Evolutionary conservation across 2,888 invertebrate species (phyloP).

Genomic region (Pimpla rufipes): DNA sequence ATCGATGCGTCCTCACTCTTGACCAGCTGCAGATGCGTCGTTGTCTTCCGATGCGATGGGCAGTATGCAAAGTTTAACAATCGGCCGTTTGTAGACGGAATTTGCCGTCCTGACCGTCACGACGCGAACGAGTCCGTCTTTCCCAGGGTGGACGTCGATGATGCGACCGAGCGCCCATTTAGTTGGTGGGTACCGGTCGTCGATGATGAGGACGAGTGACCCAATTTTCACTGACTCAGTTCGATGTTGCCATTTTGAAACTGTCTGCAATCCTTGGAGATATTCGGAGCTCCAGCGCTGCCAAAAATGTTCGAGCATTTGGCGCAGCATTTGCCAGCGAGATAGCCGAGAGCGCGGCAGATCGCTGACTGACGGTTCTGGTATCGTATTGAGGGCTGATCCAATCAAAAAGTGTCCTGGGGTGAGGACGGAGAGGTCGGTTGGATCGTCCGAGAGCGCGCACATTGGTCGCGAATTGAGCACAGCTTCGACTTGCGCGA

Average conservation of each 20-base stretch:
- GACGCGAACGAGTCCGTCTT: constrained; percentile 68
- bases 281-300: constrained; percentile 74
- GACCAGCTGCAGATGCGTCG: background rate
- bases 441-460: constrained; percentile 69
- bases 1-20: background rate
- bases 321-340: constrained; percentile 75
- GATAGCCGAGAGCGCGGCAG: constrained; percentile 64
- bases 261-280: constrained; percentile 18
- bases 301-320: constrained; percentile 74
- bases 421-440: constrained; percentile 71
- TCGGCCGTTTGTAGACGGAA: background rate
- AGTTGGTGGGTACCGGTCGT: constrained; percentile 66
- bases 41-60: background rate
- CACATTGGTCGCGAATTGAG: constrained; percentile 75
- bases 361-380: constrained; percentile 71
- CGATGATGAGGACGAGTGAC: constrained; percentile 64
- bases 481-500: constrained; percentile 76
- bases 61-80: background rate
- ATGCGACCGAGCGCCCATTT: constrained; percentile 73
- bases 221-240: constrained; percentile 42
- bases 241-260: constrained; percentile 48
- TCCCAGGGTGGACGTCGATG: constrained; percentile 69
- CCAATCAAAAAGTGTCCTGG: constrained; percentile 79
- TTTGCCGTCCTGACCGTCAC: constrained; percentile 62
- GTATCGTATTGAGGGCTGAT: constrained; percentile 63